phyloP scores from a whole-genome alignment of 2,113 vertebrate genomes.

The Paradoxurus hermaphroditus region DNA sequence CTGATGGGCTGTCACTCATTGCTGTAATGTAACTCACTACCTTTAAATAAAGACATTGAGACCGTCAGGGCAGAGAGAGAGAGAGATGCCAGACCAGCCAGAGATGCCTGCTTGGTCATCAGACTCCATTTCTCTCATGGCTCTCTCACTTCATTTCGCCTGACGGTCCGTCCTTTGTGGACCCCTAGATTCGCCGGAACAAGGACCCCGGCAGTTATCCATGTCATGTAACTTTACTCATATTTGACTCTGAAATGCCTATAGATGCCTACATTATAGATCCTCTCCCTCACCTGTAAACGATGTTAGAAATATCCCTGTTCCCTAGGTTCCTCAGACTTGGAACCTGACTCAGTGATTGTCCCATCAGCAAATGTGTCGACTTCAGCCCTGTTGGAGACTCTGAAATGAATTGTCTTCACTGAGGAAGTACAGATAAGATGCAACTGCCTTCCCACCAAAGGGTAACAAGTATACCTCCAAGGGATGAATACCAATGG shows the following conservation, averaged over 20 bases:
- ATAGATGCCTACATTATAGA: not conserved
- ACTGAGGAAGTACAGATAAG: not conserved
- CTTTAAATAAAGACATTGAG: too few relatives aligned
- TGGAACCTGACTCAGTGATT: not conserved
- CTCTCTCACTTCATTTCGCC: too few relatives aligned
- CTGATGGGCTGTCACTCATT: too few relatives aligned
- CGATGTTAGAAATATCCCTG: not conserved
- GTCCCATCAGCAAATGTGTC: not conserved
- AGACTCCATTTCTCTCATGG: too few relatives aligned
- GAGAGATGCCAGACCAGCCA: too few relatives aligned
- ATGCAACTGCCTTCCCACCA: not conserved
- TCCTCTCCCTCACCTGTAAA: not conserved
- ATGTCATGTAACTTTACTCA: not conserved
- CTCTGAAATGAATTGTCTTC: not conserved
- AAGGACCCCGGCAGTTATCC: too few relatives aligned
- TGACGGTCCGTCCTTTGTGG: too few relatives aligned
- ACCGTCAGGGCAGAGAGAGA: too few relatives aligned
- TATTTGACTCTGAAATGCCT: conserved; percentile 1
- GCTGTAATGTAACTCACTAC: too few relatives aligned
- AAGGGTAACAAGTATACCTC: not conserved
- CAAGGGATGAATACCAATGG: not conserved
- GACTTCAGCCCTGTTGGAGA: not conserved
- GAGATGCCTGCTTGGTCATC: too few relatives aligned
- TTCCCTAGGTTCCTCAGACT: not conserved
- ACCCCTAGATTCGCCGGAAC: too few relatives aligned